Base-by-base conservation (phyloP, 2,888 invertebrate species). In the Chromoteleia sp. region DNA sequence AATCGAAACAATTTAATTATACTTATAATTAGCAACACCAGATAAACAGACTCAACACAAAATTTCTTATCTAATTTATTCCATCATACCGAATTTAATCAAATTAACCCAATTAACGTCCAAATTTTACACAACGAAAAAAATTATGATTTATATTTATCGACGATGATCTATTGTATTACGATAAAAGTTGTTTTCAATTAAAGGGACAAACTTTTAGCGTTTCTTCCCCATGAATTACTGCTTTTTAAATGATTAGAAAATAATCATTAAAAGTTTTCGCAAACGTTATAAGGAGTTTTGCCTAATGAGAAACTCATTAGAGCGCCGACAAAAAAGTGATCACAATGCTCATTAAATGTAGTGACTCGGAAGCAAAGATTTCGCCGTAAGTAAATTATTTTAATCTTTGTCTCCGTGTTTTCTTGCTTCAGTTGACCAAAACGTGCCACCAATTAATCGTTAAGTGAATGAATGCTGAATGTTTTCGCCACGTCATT, bases 191-290 rank as follows among this genome's bases (percentile, higher is more conserved):
- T 14, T 41, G 39, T 5, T 10, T 45, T 45, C 4, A 45, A 45
- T 45, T 19, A 19, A 21, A 19, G 19, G n/a, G 4, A 52, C 52
- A 14, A 52, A 52, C 14, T 52, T 50, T 33, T 50, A 25, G 29
- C 7, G 19, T 29, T 7, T 12, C 2, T 29, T 29, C 29, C 10
- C 2, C 25, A 30, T 48, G 17, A 45, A 3, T 48, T 39, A 39
- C 39, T 25, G 39, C 67, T 41, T 29, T 41, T 67, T 39, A 17
- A 41, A 25, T 29, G 41, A 67, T 39, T 67, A 52, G 52, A 67
- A 52, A 41, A 67, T 54, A 67, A 54, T 65, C 33, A 15, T 65
- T 65, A 50, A 65, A 65, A 65, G 63, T 65, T 65, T 29, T 5
- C 21, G 48, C n/a, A 48, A 48, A n/a, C 10, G 17, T 17, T 33